A percentile compares a stretch with the other conserved stretches of the same genome.
Evolutionary conservation across 2,113 vertebrate genomes (phyloP).

Genomic region (Mobula hypostoma): DNA sequence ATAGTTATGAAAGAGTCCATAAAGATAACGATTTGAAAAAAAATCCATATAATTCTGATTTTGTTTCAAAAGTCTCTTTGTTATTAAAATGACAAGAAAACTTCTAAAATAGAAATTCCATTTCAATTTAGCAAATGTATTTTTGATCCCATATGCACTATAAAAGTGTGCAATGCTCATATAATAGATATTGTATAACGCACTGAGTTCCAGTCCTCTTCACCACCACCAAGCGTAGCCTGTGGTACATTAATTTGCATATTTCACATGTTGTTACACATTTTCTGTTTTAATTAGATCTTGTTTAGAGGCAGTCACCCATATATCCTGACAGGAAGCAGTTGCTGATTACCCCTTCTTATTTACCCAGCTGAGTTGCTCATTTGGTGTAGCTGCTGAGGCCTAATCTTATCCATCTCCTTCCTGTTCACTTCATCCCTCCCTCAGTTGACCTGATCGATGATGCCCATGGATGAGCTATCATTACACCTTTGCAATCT

Average conservation of each 20-base stretch:
- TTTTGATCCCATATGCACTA: not conserved
- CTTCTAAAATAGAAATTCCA: slow-evolving; percentile 11
- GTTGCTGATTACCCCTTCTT: not conserved
- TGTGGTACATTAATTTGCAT: not conserved
- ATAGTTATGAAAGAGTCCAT: slow-evolving; percentile 7
- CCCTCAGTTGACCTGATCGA: too few relatives aligned
- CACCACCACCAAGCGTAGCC: not conserved
- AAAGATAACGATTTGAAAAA: not conserved
- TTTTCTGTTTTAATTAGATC: not conserved
- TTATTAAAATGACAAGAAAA: slow-evolving; percentile 6
- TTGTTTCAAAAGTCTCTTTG: not conserved
- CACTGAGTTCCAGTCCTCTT: not conserved
- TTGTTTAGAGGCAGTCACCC: not conserved
- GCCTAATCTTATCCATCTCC: too few relatives aligned
- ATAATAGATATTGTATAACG: not conserved
- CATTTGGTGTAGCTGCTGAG: too few relatives aligned
- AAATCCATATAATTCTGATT: not conserved
- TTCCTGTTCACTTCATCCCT: too few relatives aligned
- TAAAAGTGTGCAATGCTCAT: not conserved
- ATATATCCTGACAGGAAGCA: not conserved
- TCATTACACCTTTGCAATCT: too few relatives aligned
- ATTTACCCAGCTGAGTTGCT: not conserved
- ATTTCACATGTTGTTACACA: not conserved
- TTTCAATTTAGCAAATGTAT: not conserved
- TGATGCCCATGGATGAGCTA: too few relatives aligned